These are phyloP conservation scores for Chymomyza amoena DNA, from an alignment of 2,888 invertebrate genomes.

Conservation along the genomic window DNA sequence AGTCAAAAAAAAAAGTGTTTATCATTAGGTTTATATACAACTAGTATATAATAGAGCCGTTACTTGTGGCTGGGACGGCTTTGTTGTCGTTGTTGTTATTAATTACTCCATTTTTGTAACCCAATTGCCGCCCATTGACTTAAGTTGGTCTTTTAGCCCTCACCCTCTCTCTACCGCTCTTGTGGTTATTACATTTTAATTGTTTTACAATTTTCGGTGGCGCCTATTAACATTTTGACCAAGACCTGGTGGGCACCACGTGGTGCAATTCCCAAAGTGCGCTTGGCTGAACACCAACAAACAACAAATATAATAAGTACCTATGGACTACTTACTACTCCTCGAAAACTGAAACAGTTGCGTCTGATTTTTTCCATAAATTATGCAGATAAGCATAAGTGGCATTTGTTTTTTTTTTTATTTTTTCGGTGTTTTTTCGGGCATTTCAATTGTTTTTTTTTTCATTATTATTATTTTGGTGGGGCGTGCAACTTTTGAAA, in stretches of 20 bases:
- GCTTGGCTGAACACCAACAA: constrained; percentile 37
- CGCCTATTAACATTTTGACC: constrained; percentile 61
- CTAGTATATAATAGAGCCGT: neutral
- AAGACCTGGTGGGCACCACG: constrained; percentile 44
- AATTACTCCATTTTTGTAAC: constrained; percentile 66
- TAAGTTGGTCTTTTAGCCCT: constrained; percentile 6
- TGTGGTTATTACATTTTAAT: constrained; percentile 72
- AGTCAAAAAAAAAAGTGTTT: constrained; percentile 53
- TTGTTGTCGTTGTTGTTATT: constrained; percentile 41
- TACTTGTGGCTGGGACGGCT: constrained; percentile 22
- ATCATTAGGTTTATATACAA: constrained; percentile 47
- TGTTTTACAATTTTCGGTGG: constrained; percentile 74
- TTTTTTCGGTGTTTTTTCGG: constrained; percentile 31
- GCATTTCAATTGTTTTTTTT: constrained; percentile 54
- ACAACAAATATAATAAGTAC: constrained; percentile 4
- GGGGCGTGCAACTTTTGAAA: constrained; percentile 41
- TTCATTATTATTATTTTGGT: neutral
- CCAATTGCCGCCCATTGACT: constrained; percentile 64
- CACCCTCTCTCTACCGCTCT: constrained; percentile 13
- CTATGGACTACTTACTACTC: neutral
- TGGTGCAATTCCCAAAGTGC: constrained; percentile 68
- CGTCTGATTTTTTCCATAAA: constrained; percentile 71
- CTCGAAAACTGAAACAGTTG: constrained; percentile 30
- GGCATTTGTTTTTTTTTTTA: constrained; percentile 26
- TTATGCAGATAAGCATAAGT: constrained; percentile 73